Conservation (phyloP, 2,113 vertebrate species). For the Sebastes fasciatus region DNA sequence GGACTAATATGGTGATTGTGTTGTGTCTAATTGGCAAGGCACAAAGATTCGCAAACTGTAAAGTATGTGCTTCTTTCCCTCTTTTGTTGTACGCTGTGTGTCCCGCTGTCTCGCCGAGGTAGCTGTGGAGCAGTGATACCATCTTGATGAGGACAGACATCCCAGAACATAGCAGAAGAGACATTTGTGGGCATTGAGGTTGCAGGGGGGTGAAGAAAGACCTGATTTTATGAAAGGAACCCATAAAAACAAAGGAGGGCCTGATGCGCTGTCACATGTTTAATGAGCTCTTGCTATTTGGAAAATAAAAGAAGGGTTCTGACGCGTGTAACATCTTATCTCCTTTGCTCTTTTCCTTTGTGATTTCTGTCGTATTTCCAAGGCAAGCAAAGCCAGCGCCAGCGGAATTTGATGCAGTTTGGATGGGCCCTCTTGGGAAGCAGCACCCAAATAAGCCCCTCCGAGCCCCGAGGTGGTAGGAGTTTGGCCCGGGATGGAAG, state of each 20-base stretch:
- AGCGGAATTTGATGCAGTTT: constrained; percentile 61
- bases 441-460: constrained; percentile 65
- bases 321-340: constrained; percentile 70
- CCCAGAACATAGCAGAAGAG: background rate
- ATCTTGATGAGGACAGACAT: constrained; percentile 19
- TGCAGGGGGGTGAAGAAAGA: constrained; percentile 40
- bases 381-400: constrained; percentile 81
- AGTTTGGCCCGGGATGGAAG: constrained; percentile 44
- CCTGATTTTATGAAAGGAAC: constrained; percentile 34
- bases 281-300: constrained; percentile 53
- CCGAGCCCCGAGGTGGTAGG: constrained; percentile 49
- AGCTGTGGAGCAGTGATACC: constrained; percentile 30
- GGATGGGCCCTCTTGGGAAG: constrained; percentile 51
- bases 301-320: constrained; percentile 65
- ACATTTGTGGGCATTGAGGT: constrained; percentile 2
- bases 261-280: constrained; percentile 55
- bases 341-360: constrained; percentile 75
- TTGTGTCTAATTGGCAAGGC: constrained; percentile 81
- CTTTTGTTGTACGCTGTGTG: constrained; percentile 43
- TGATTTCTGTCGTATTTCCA: constrained; percentile 78
- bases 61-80: constrained; percentile 71
- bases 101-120: constrained; percentile 38
- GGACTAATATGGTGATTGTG: constrained; percentile 83
- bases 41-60: constrained; percentile 73
- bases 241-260: constrained; percentile 45